These are phyloP conservation scores for Callochromis pleurospilus DNA, from an alignment of 2,113 vertebrate species.

Conservation along the genomic window DNA sequence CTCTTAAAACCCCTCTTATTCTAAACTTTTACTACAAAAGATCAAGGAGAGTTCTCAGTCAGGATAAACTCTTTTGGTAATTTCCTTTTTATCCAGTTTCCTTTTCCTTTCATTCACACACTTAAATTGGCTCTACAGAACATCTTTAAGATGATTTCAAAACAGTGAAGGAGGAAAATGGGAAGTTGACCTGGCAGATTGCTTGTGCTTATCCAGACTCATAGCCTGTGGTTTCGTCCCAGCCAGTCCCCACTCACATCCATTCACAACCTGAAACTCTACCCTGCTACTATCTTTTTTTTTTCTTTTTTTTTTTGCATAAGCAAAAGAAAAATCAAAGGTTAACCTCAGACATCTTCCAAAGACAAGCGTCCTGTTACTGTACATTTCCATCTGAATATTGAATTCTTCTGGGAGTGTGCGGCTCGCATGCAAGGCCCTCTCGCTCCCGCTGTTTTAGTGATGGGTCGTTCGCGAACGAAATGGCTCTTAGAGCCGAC, in stretches of 20 bases:
- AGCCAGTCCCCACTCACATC: not conserved
- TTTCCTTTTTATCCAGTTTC: not conserved
- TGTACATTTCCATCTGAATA: conserved; percentile 1
- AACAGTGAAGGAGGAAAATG: not conserved
- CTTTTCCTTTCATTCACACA: not conserved
- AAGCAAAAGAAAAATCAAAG: not conserved
- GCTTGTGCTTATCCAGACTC: not conserved
- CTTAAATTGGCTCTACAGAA: not conserved
- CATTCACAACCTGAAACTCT: conserved; percentile 14
- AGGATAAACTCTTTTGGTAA: not conserved
- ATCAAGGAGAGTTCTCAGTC: not conserved
- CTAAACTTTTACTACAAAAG: not conserved
- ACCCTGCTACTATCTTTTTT: not conserved
- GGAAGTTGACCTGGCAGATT: not conserved
- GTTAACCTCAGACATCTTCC: not conserved
- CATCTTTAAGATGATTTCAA: not conserved
- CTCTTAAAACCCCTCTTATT: not conserved
- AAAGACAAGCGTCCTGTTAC: not conserved
- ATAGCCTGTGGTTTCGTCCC: conserved; percentile 28
- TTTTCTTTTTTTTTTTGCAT: not conserved
- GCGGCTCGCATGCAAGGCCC: not conserved
- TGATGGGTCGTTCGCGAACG: too few species aligned
- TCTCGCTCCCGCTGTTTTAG: not conserved
- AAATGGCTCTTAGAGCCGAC: too few species aligned
- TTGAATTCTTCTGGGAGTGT: not conserved